These are phyloP conservation scores for Noctua pronuba DNA, from an alignment of 2,888 invertebrate genomes.

Conservation along the genomic window DNA sequence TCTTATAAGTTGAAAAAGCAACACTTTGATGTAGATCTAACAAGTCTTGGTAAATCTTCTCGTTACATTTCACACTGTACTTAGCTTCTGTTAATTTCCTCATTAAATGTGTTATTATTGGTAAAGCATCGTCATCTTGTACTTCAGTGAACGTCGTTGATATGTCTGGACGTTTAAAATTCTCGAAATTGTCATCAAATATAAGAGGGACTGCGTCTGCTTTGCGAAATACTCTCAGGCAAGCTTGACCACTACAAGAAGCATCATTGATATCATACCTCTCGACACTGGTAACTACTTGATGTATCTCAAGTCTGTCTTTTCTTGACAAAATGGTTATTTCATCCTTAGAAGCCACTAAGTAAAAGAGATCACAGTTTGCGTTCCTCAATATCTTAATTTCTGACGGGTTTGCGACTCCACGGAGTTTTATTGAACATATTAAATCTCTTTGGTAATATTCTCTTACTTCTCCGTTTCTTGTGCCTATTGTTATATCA, in stretches of 20 bases:
- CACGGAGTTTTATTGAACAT: conserved; percentile 70
- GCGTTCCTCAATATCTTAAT: conserved; percentile 78
- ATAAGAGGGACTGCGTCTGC: conserved; percentile 81
- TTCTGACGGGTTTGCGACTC: conserved; percentile 61
- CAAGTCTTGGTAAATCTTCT: conserved; percentile 74
- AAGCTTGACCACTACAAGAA: conserved; percentile 74
- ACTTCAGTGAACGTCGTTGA: conserved; percentile 17
- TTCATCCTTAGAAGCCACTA: conserved; percentile 73
- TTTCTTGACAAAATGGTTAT: conserved; percentile 77
- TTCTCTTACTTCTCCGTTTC: conserved; percentile 79
- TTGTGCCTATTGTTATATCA: conserved; percentile 81
- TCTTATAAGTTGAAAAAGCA: conserved; percentile 74
- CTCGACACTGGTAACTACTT: conserved; percentile 74
- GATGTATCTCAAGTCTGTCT: conserved; percentile 68
- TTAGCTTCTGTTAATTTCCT: conserved; percentile 81
- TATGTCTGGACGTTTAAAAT: conserved; percentile 67
- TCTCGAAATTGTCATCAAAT: conserved; percentile 82
- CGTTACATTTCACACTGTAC: conserved; percentile 77
- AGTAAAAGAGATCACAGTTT: conserved; percentile 79
- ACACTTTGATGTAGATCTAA: conserved; percentile 76
- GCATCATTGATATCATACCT: conserved; percentile 76
- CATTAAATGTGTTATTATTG: conserved; percentile 75
- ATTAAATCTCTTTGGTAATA: conserved; percentile 77
- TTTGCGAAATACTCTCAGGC: conserved; percentile 75
- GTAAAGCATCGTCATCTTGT: conserved; percentile 67